These are phyloP conservation scores for Hetaerina americana DNA, from an alignment of 1,140 invertebrate genomes.

Conservation along the genomic window DNA sequence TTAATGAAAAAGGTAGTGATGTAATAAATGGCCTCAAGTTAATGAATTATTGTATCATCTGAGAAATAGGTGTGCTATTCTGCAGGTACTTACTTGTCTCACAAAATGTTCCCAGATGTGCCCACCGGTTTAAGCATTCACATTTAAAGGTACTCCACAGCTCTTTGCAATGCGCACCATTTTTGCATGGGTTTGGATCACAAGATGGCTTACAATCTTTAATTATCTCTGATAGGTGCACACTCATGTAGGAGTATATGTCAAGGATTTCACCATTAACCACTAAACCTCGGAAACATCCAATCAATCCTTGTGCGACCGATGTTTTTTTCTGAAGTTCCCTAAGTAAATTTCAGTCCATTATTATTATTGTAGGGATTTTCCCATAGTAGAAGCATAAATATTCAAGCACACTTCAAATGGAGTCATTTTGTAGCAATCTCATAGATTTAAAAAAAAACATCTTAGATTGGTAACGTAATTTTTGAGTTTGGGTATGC, in stretches of 20 bases:
- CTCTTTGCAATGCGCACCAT: conserved; percentile 80
- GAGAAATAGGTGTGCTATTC: too few species aligned
- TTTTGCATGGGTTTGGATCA: conserved; percentile 84
- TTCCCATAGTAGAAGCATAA: conserved; percentile 7
- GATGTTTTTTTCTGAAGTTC: conserved; percentile 60
- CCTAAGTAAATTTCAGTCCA: conserved; percentile 28
- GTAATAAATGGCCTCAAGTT: too few species aligned
- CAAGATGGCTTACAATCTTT: conserved; percentile 87
- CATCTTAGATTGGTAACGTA: too few species aligned
- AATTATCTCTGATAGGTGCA: conserved; percentile 77
- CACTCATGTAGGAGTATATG: conserved; percentile 87
- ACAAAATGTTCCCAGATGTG: conserved; percentile 76
- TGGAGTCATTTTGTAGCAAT: too few species aligned
- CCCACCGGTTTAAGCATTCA: conserved; percentile 79
- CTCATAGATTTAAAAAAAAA: too few species aligned
- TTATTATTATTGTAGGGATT: neutral
- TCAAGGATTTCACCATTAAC: conserved; percentile 83
- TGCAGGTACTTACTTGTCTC: conserved; percentile 77
- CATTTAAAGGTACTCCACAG: conserved; percentile 86
- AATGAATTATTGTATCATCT: too few species aligned
- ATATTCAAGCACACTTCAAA: conserved; percentile 3
- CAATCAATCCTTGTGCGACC: conserved; percentile 76
- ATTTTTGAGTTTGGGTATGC: too few species aligned
- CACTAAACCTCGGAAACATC: conserved; percentile 81
- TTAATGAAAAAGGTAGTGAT: too few species aligned